Percentiles rank a stretch among this genome's conserved stretches.
Conservation (phyloP, 2,797 vertebrate species). For the Pipistrellus pygmaeus region DNA sequence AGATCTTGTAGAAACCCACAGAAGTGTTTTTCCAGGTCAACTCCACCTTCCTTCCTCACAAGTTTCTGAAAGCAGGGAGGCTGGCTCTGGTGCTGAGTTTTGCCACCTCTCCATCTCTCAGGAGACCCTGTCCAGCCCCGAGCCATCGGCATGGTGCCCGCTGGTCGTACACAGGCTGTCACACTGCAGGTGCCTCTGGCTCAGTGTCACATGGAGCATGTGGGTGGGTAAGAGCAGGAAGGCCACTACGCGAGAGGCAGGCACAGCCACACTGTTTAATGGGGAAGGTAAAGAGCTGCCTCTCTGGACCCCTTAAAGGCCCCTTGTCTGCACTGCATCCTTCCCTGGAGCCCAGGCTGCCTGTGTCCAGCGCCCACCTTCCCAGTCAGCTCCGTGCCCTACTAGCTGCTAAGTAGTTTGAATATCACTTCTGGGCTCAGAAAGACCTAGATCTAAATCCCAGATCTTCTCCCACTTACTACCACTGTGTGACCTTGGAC, state of each 20-base stretch:
- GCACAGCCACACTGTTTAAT: not conserved
- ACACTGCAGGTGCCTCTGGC: not conserved
- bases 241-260: not conserved
- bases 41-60: not conserved
- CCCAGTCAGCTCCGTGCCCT: too few species aligned
- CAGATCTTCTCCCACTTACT: not conserved
- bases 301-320: not conserved
- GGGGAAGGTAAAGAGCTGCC: fast-evolving
- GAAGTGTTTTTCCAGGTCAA: not conserved
- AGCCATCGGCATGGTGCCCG: too few species aligned
- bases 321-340: fast-evolving
- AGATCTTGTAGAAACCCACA: not conserved
- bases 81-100: not conserved
- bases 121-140: not conserved
- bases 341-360: not conserved
- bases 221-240: not conserved
- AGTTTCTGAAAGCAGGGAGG: not conserved
- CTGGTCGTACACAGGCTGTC: not conserved
- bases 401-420: not conserved
- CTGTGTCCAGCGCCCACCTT: fast-evolving
- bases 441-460: not conserved
- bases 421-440: not conserved
- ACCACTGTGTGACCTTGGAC: not conserved
- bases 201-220: not conserved
- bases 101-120: not conserved